phyloP scores from a whole-genome alignment of 2,888 invertebrate genomes.

The Belgica antarctica region DNA sequence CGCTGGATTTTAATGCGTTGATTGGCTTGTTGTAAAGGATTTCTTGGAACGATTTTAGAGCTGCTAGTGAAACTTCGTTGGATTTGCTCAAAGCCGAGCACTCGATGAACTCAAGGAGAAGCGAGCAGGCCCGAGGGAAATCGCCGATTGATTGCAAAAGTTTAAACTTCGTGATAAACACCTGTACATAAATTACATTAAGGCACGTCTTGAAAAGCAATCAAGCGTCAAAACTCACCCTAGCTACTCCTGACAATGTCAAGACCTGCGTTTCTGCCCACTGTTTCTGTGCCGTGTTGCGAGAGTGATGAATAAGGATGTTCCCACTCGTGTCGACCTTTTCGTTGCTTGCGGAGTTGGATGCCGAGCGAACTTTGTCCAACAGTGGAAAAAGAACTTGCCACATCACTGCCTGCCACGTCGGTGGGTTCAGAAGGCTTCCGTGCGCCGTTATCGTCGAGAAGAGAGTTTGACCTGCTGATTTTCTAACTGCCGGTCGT shows the following conservation, averaged over 20 bases:
- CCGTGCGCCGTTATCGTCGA: constrained; percentile 97
- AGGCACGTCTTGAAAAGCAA: too few species aligned
- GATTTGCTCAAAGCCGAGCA: constrained; percentile 88
- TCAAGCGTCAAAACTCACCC: constrained; percentile 60
- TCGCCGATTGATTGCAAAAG: constrained; percentile 81
- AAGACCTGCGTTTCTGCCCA: constrained; percentile 98
- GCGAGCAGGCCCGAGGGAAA: constrained; percentile 90
- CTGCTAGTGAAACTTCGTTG: constrained; percentile 93
- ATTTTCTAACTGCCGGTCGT: constrained; percentile 93
- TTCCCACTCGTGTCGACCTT: constrained; percentile 85
- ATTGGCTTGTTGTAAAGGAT: constrained; percentile 69
- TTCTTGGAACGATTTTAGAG: constrained; percentile 95
- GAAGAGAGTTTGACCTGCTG: constrained; percentile 95
- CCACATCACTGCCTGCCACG: constrained; percentile 94
- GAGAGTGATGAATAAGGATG: constrained; percentile 94
- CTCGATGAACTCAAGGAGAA: constrained; percentile 90
- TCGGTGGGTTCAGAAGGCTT: constrained; percentile 76
- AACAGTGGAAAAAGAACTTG: constrained; percentile 92
- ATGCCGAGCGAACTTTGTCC: constrained; percentile 77
- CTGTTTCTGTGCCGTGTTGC: constrained; percentile 98
- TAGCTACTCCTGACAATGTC: constrained; percentile 85
- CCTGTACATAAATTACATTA: constrained; percentile 46
- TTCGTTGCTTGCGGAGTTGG: constrained; percentile 65
- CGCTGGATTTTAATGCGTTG: constrained; percentile 52
- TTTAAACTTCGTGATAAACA: constrained; percentile 86